Evolutionary conservation across 2,113 vertebrate genomes (phyloP).

Genomic region (Amazona guildingii): DNA sequence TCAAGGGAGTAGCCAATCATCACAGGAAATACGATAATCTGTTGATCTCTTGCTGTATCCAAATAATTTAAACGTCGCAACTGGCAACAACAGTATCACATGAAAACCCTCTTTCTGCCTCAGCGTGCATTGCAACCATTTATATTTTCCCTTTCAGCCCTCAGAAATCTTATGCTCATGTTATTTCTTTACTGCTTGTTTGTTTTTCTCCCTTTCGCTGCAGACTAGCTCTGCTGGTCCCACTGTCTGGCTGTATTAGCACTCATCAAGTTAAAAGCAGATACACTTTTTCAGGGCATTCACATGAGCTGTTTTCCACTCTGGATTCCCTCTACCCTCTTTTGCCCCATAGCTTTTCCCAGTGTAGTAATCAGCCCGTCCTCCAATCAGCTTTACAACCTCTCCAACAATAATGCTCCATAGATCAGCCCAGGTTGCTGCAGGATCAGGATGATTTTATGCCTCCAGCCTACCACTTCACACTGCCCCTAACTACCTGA

Average conservation of each 20-base stretch:
- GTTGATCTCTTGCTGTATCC: conserved; percentile 24
- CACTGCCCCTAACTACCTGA: background rate
- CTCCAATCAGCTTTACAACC: conserved; percentile 41
- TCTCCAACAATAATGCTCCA: background rate
- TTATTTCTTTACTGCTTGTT: conserved; percentile 17
- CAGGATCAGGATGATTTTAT: background rate
- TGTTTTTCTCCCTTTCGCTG: background rate
- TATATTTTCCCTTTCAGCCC: background rate
- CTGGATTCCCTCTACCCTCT: conserved; percentile 6
- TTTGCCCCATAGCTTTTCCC: conserved; percentile 36
- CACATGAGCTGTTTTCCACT: background rate
- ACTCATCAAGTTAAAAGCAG: background rate
- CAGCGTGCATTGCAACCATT: background rate
- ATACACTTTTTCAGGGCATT: background rate
- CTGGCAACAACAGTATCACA: background rate
- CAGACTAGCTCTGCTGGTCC: background rate
- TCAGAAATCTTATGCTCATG: background rate
- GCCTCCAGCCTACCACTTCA: background rate
- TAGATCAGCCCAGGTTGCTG: conserved; percentile 9
- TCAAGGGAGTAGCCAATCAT: conserved; percentile 6
- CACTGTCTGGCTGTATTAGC: background rate
- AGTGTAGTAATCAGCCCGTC: conserved; percentile 15
- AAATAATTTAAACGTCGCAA: background rate
- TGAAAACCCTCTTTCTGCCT: background rate
- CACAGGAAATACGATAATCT: conserved; percentile 24